Percentiles rank a stretch among this genome's conserved stretches.
Conservation (phyloP, 2,888 invertebrate species). For the Nephrotoma guestfalica region DNA sequence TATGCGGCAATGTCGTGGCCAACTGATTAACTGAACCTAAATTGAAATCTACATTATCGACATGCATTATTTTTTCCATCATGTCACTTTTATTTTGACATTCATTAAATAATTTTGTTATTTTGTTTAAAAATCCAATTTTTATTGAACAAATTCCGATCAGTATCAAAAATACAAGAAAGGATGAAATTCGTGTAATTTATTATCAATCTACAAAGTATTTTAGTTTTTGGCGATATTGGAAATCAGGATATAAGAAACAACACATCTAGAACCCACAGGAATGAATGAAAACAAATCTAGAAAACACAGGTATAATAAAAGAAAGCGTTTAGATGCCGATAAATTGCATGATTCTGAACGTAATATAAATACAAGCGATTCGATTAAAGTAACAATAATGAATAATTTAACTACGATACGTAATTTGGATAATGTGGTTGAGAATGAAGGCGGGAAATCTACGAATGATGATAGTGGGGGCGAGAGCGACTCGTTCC, state of each 20-base stretch:
- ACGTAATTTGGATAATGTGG: not conserved
- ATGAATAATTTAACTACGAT: not conserved
- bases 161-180: too few species aligned
- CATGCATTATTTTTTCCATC: not conserved
- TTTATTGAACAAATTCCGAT: too few species aligned
- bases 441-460: not conserved
- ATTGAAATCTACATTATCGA: not conserved
- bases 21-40: not conserved
- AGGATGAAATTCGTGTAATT: too few species aligned
- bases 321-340: not conserved
- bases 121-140: not conserved
- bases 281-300: not conserved
- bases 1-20: not conserved
- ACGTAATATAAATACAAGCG: not conserved
- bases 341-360: not conserved
- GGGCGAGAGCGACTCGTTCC: not conserved
- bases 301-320: not conserved
- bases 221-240: not conserved
- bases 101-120: not conserved
- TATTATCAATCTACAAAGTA: not conserved
- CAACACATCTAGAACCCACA: not conserved
- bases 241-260: not conserved
- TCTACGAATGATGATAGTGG: not conserved
- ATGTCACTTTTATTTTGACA: not conserved
- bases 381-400: not conserved